phyloP scores from a whole-genome alignment of 2,888 invertebrate species.

The Loripinus fragilis region DNA sequence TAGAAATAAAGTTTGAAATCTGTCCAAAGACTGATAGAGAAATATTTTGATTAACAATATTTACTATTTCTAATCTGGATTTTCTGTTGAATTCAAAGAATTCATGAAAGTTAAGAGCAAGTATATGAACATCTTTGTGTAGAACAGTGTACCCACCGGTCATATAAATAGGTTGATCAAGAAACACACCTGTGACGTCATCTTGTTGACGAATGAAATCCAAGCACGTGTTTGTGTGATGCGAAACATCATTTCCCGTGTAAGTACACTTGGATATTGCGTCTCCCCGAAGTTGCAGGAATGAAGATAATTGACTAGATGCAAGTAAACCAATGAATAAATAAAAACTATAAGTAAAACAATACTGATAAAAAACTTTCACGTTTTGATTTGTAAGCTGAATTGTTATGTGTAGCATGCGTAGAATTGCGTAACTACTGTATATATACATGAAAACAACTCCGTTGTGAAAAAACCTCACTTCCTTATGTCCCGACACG shows the following conservation, averaged over 20 bases:
- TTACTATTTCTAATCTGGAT: not conserved
- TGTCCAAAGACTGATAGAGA: conserved; percentile 48
- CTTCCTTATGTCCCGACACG: conserved; percentile 72
- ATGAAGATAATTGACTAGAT: conserved; percentile 43
- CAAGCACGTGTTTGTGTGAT: conserved; percentile 66
- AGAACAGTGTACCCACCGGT: conserved; percentile 70
- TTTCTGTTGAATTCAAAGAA: conserved; percentile 34
- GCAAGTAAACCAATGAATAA: conserved; percentile 37
- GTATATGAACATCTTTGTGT: conserved; percentile 68
- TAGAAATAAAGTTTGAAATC: conserved; percentile 70
- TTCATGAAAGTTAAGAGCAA: conserved; percentile 63
- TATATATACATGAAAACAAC: conserved; percentile 68
- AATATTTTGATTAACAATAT: not conserved
- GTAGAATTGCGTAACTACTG: conserved; percentile 42
- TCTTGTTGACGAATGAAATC: conserved; percentile 64
- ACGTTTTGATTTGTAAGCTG: conserved; percentile 33
- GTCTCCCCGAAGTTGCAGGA: conserved; percentile 12
- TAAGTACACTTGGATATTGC: conserved; percentile 61
- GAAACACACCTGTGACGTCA: conserved; percentile 74
- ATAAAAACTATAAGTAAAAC: conserved; percentile 33
- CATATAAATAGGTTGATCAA: conserved; percentile 66
- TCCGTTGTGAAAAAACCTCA: conserved; percentile 71
- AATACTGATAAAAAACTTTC: conserved; percentile 31
- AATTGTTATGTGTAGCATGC: conserved; percentile 9
- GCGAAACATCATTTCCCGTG: conserved; percentile 41